These are phyloP conservation scores for Blomia tropicalis DNA, from an alignment of 2,888 invertebrate genomes.

Conservation along the genomic window DNA sequence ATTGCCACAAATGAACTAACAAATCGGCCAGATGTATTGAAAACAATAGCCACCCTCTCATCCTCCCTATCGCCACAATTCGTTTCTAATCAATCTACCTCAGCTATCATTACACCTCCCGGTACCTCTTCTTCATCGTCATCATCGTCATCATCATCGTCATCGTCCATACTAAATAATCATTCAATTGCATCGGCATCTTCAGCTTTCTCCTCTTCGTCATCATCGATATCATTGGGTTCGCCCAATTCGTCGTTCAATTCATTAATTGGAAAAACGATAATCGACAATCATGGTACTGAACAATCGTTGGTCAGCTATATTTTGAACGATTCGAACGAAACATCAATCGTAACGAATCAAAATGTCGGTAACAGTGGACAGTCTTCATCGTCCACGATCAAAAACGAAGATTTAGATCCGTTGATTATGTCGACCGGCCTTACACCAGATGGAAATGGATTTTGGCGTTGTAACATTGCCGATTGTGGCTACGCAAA, in stretches of 20 bases:
- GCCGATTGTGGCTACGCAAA: background rate
- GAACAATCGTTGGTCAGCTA: background rate
- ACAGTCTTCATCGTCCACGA: no score
- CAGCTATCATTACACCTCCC: background rate
- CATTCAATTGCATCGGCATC: background rate
- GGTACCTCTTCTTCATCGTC: background rate
- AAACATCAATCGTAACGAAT: background rate
- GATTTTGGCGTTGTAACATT: background rate
- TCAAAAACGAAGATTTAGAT: background rate
- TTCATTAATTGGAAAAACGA: background rate
- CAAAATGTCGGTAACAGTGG: background rate
- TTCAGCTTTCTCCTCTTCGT: background rate
- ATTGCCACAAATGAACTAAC: background rate
- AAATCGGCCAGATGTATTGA: background rate
- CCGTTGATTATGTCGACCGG: background rate
- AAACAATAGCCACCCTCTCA: background rate
- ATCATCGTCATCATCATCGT: background rate
- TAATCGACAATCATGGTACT: background rate
- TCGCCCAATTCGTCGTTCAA: background rate
- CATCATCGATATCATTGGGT: no score
- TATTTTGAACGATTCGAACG: background rate
- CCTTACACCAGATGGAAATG: background rate
- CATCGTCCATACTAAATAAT: background rate
- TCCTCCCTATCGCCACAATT: background rate
- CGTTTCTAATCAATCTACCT: background rate